A percentile compares a stretch with the other conserved stretches of the same genome.
Evolutionary conservation across 2,888 invertebrate species (phyloP).

Genomic region (Keiferia lycopersicella): DNA sequence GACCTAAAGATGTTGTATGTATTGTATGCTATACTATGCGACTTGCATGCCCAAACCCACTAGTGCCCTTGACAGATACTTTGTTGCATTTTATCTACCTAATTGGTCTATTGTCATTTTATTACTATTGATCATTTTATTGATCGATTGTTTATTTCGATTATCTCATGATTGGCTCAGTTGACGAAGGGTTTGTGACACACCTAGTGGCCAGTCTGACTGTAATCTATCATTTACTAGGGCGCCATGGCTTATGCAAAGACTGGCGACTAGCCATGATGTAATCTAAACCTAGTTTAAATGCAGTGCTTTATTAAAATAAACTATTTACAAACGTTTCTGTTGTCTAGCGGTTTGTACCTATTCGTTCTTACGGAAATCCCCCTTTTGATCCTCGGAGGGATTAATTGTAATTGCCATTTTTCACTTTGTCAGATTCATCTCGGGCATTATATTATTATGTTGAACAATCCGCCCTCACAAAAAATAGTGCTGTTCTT

Average conservation of each 20-base stretch:
- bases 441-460: too few relatives aligned
- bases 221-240: slow-evolving; percentile 8
- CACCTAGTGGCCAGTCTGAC: slow-evolving; percentile 6
- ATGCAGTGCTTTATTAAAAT: slow-evolving; percentile 7
- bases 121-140: slow-evolving; percentile 53
- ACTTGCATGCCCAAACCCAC: not conserved
- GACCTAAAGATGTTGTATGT: not conserved
- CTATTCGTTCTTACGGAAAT: too few relatives aligned
- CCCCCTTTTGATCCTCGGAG: too few relatives aligned
- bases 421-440: too few relatives aligned
- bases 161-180: slow-evolving; percentile 40
- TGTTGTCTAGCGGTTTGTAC: too few relatives aligned
- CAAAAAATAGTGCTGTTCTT: too few relatives aligned
- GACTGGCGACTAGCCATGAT: not conserved
- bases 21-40: not conserved
- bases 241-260: slow-evolving; percentile 20
- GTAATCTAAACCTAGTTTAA: slow-evolving; percentile 22
- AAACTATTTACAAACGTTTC: slow-evolving; percentile 19
- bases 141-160: slow-evolving; percentile 49
- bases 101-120: slow-evolving; percentile 68
- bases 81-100: slow-evolving; percentile 60
- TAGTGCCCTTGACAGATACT: slow-evolving; percentile 49
- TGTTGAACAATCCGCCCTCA: too few relatives aligned
- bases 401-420: too few relatives aligned
- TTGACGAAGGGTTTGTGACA: slow-evolving; percentile 35